phyloP scores from a whole-genome alignment of 2,888 invertebrate genomes.

The Apoda limacodes region DNA sequence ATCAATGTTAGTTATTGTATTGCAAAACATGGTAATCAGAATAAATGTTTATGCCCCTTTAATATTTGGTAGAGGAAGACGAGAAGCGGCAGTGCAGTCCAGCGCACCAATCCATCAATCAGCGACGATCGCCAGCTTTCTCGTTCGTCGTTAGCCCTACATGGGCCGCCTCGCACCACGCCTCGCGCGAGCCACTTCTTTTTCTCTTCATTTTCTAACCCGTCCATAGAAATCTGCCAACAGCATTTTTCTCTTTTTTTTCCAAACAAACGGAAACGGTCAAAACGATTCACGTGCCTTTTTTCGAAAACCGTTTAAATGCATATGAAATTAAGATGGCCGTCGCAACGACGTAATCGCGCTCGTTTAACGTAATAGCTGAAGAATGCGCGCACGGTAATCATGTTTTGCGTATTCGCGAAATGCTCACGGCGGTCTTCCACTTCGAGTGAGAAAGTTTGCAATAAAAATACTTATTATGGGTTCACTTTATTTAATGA shows the following conservation, averaged over 20 bases:
- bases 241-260: constrained; percentile 54
- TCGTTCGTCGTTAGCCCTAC: constrained; percentile 69
- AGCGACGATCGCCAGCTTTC: constrained; percentile 59
- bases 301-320: constrained; percentile 40
- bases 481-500: too few species aligned
- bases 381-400: constrained; percentile 43
- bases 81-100: too few species aligned
- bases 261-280: constrained; percentile 47
- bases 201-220: constrained; percentile 66
- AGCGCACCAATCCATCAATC: constrained; percentile 54
- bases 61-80: too few species aligned
- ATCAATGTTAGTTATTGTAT: too few species aligned
- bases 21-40: too few species aligned
- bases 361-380: constrained; percentile 54
- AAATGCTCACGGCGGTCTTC: constrained; percentile 49
- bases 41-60: too few species aligned
- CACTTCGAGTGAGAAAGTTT: too few species aligned
- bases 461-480: too few species aligned
- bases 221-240: constrained; percentile 62
- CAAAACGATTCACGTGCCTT: constrained; percentile 43
- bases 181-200: constrained; percentile 60
- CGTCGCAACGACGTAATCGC: constrained; percentile 49
- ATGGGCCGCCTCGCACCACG: constrained; percentile 55
- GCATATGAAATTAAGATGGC: constrained; percentile 52
- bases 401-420: constrained; percentile 50